phyloP scores from a whole-genome alignment of 1,140 invertebrate genomes.

The Sitodiplosis mosellana region DNA sequence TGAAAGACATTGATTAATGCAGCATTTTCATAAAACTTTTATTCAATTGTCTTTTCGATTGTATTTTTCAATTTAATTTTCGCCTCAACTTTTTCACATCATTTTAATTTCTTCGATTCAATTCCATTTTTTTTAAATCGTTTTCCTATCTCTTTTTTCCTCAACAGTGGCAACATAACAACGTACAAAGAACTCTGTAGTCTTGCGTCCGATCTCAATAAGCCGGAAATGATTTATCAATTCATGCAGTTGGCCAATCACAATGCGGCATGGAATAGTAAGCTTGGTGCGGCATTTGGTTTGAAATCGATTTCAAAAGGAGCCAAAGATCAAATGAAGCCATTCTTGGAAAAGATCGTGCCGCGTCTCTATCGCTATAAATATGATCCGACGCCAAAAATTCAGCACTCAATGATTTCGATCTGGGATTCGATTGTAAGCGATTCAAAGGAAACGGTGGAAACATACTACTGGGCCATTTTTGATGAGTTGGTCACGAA shows the following conservation, averaged over 20 bases:
- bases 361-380: constrained; percentile 76
- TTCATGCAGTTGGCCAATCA: constrained; percentile 91
- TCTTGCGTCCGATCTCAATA: constrained; percentile 79
- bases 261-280: constrained; percentile 85
- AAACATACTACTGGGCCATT: constrained; percentile 76
- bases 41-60: too few species aligned
- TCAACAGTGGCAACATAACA: constrained; percentile 60
- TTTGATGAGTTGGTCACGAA: constrained; percentile 61
- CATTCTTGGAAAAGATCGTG: constrained; percentile 66
- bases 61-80: too few species aligned
- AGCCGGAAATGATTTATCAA: constrained; percentile 86
- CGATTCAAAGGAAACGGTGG: constrained; percentile 71
- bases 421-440: constrained; percentile 81
- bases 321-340: constrained; percentile 62
- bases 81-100: constrained; percentile 3
- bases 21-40: too few species aligned
- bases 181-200: constrained; percentile 90
- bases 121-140: constrained; percentile 6
- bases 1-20: too few species aligned
- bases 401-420: constrained; percentile 76
- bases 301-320: constrained; percentile 66
- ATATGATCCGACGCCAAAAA: constrained; percentile 79
- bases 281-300: constrained; percentile 81
- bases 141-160: not conserved
- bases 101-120: not conserved